Evolutionary conservation across 2,113 vertebrate species (phyloP), one percentile per base, ranked within the genome.

Genomic region (Crocuta crocuta): DNA sequence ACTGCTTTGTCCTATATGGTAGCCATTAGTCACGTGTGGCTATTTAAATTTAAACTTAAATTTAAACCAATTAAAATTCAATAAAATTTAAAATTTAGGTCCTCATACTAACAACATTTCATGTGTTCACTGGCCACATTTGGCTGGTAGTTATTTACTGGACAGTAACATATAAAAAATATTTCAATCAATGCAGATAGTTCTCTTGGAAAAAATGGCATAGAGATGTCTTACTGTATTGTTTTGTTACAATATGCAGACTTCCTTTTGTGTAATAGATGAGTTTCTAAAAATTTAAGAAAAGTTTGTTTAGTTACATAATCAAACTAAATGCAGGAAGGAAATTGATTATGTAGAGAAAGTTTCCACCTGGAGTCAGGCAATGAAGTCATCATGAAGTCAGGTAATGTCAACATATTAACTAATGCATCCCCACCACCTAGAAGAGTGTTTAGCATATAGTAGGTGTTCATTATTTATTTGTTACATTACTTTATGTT

Each of bases 21-120:
- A 12, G 12, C 13, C 21, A 68, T 9, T 10, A 79, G 43, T 31
- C 28, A 73, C 31, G 3, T 21, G 7, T 43, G 85, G 21, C 28
- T 76, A 68, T 76, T 94, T 83, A 68, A 66, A 39, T 63, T 63
- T 93, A 68, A 80, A n/a, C 53, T 63, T 93, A 87, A 83, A n/a
- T 35, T 43, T 58, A 78, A 53, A n/a, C 53, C 48, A 88, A 65
- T 28, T 86, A 35, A 87, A 91, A 91, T 39, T 33, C 24, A 91
- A 33, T 35, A 86, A 63, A 83, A 65, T 39, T n/a, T 45, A 58
- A 95, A 66, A 70, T 35, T 91, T 10, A 43, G 1, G 10, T 83
- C 4, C 45, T 73, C 70, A 10, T 17, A 24, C 24, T 65, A 39
- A 7, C 10, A 35, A 8, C 10, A 35, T 66, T 70, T 76, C 23